Percentiles rank a stretch among this genome's conserved stretches.
Evolutionary conservation across 2,113 vertebrate species (phyloP).

Genomic region (Leptosomus discolor): DNA sequence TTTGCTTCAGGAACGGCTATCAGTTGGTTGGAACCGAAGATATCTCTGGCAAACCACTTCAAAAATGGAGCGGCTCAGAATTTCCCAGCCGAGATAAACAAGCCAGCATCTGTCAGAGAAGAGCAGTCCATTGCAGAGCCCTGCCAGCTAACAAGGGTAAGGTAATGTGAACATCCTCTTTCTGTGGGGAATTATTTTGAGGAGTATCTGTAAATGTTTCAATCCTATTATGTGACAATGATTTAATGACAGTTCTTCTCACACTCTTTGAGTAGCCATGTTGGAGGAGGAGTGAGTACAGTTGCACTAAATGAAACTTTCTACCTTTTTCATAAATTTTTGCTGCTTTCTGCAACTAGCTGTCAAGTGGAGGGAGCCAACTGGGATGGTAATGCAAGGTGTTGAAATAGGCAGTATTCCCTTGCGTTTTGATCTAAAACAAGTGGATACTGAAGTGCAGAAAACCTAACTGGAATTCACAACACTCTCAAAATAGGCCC

Average conservation of each 20-base stretch:
- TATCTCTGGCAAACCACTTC: conserved; percentile 85
- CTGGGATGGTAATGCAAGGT: not conserved
- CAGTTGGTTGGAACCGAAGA: conserved; percentile 94
- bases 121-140: conserved; percentile 80
- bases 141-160: conserved; percentile 87
- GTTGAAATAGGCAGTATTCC: not conserved
- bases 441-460: not conserved
- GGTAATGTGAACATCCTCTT: conserved; percentile 31
- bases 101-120: conserved; percentile 74
- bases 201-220: not conserved
- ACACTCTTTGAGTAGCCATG: not conserved
- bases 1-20: conserved; percentile 87
- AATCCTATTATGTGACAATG: not conserved
- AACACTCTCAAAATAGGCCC: not conserved
- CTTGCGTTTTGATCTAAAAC: not conserved
- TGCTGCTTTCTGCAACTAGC: not conserved
- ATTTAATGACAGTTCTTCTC: not conserved
- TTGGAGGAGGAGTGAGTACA: not conserved
- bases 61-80: conserved; percentile 88
- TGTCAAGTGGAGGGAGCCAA: not conserved
- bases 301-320: not conserved
- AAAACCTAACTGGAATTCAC: not conserved
- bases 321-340: not conserved
- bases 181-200: not conserved
- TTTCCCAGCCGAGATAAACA: conserved; percentile 77